Base-by-base conservation (phyloP, 2,888 invertebrate species). In the Trachelus troglodyta region DNA sequence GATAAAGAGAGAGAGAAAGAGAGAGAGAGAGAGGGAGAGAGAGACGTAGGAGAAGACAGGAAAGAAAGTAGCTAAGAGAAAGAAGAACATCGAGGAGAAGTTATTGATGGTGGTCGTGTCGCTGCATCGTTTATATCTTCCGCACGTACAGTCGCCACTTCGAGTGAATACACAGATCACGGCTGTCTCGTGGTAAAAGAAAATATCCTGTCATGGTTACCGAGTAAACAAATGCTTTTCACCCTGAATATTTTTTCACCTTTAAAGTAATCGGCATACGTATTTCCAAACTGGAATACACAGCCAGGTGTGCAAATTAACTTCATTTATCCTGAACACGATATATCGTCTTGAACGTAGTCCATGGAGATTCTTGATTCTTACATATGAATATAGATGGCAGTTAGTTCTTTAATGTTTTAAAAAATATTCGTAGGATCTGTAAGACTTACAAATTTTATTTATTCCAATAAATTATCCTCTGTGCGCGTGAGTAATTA, bases 121-220 rank as follows among this genome's bases (percentile, higher is more conserved):
- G 83, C 83, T 79, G 83, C 84, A 82, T 87, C 88, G 87, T 88
- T 89, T 89, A 88, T 89, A 88, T 88, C 86, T 87, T 86, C 84
- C 85, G 85, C 87, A 84, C 87, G 88, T 87, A 86, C 82, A 83
- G 81, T 82, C 84, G 81, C 81, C 85, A 78, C 82, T 83, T 81
- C 83, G 81, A 87, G 85, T 83, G 84, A 85, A 84, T 85, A 83
- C 85, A 85, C 84, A 79, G 87, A 84, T 86, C 85, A 81, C 83
- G 81, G 83, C 77, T 82, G 56, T 82, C 82, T 74, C 78, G 75
- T 75, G 56, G 68, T 73, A 80, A 74, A 12, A 56, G 75, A 75
- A 74, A 56, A 56, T 56, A 56, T 56, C 56, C 56, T 56, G 56
- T 56, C 56, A 56, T 56, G 56, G 56, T 23, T 56, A 23, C 56